A percentile compares a stretch with the other conserved stretches of the same genome.
Conservation (phyloP, 2,888 invertebrate genomes). For the Macrophya alboannulata region DNA sequence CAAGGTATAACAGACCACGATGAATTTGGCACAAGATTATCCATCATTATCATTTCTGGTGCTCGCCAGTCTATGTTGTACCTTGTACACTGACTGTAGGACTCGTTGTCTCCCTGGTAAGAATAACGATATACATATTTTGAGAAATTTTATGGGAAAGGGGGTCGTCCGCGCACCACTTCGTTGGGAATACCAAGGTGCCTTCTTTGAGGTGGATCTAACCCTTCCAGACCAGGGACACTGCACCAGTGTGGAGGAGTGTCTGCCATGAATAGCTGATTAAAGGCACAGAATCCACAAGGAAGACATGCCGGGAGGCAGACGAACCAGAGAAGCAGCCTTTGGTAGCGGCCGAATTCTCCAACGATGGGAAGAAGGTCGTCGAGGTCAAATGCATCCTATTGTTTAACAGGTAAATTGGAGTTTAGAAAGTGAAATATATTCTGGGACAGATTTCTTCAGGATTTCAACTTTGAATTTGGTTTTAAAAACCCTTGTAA, state of each 20-base stretch:
- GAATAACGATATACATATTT: too few relatives aligned
- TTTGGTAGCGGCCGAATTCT: constrained; percentile 95
- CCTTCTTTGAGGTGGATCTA: constrained; percentile 79
- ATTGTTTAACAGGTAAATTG: neutral
- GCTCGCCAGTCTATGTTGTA: constrained; percentile 89
- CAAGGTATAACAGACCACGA: constrained; percentile 87
- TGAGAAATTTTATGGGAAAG: neutral
- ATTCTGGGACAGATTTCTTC: too few relatives aligned
- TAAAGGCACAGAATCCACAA: constrained; percentile 95
- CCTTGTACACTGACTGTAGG: constrained; percentile 87
- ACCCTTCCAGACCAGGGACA: constrained; percentile 84
- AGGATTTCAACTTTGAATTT: too few relatives aligned
- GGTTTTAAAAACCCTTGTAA: neutral
- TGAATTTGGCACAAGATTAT: constrained; percentile 80
- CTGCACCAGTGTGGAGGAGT: constrained; percentile 94
- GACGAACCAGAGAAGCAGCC: constrained; percentile 91
- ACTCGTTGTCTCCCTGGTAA: constrained; percentile 76
- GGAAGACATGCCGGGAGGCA: constrained; percentile 95
- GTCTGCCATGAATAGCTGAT: constrained; percentile 95
- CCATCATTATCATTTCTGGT: constrained; percentile 78
- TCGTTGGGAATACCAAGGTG: constrained; percentile 85
- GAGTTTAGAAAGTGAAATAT: neutral
- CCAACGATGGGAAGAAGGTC: constrained; percentile 93
- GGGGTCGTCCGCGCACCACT: constrained; percentile 8
- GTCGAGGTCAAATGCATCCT: constrained; percentile 89